A percentile compares a stretch with the other conserved stretches of the same genome.
These are phyloP conservation scores for Fissipunctia ypsillon DNA, from an alignment of 2,888 invertebrate species.

Conservation along the genomic window DNA sequence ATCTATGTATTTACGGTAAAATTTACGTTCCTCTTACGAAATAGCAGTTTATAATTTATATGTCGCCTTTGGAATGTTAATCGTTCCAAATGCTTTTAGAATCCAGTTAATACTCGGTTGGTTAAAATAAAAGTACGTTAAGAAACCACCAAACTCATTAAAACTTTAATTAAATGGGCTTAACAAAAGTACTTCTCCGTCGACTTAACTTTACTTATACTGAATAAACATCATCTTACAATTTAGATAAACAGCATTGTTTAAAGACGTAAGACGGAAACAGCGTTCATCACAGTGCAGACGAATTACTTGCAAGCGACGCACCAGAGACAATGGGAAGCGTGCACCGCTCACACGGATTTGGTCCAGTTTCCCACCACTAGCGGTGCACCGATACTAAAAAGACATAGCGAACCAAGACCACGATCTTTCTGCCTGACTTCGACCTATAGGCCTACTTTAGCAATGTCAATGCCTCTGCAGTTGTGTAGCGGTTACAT, in stretches of 20 bases:
- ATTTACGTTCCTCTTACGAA: neutral
- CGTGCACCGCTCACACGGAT: constrained; percentile 58
- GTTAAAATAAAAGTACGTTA: neutral
- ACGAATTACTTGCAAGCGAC: constrained; percentile 27
- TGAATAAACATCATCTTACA: neutral
- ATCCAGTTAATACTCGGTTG: neutral
- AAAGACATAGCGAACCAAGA: constrained; percentile 30
- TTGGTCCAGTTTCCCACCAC: constrained; percentile 56
- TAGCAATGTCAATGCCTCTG: constrained; percentile 44
- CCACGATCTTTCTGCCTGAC: constrained; percentile 46
- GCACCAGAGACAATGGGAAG: constrained; percentile 50
- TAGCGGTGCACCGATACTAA: constrained; percentile 37
- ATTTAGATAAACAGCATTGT: constrained; percentile 12
- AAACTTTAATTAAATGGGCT: neutral
- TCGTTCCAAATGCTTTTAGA: constrained; percentile 22
- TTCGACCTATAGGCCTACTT: constrained; percentile 58
- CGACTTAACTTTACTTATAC: neutral
- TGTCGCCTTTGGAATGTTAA: constrained; percentile 24
- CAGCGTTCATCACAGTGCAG: neutral
- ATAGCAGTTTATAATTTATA: neutral
- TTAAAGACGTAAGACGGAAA: constrained; percentile 1
- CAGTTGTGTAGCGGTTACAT: constrained; percentile 18
- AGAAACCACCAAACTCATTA: constrained; percentile 1
- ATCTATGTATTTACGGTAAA: neutral
- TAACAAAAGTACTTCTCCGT: neutral